Evolutionary conservation across 2,888 invertebrate genomes (phyloP), one percentile per base, ranked within the genome.

Genomic region (Mantis religiosa): DNA sequence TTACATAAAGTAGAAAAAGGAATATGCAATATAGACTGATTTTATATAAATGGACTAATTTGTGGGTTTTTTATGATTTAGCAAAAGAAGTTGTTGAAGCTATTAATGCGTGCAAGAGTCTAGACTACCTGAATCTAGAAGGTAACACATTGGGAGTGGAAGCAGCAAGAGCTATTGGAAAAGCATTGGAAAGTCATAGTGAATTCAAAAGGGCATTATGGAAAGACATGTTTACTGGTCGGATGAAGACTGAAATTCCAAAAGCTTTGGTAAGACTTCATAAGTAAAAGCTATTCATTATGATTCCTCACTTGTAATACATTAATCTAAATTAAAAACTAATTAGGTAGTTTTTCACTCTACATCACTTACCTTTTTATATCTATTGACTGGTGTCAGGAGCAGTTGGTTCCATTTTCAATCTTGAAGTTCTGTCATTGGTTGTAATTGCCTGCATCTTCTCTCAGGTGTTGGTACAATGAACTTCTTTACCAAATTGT

Each of bases 171-270:
- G 97, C 95, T 1, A 97, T 99, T 89, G 97, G 97, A 0, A 95
- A 96, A 92, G 96, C 97, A 0, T 93, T 99, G 84, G 96, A 96
- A 91, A 94, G 94, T 28, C 97, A 97, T 91, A 96, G 97, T 0
- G 96, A 97, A 92, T 95, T 98, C 90, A 95, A 96, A 92, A 93
- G 95, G 91, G 98, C 98, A 0, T 93, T 97, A 88, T 99, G 99
- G 97, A 98, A 98, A 90, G 99, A 99, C 92, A 96, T 99, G 95
- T 99, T 99, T 92, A 99, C 99, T 0, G 98, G 99, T 0, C 94
- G 99, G 87, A 95, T 98, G 94, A 99, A 99, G 93, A 95, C 97
- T 0, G 99, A 99, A 94, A 99, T 99, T 92, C 99, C 99, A 0
- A 95, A 96, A 83, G 98, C 99, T 12, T 93, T 99, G 92, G 97